Evolutionary conservation across 92 coral and sea anemone genomes (phyloP), one percentile per base, ranked within the genome.

Genomic region (Bergia sp.): DNA sequence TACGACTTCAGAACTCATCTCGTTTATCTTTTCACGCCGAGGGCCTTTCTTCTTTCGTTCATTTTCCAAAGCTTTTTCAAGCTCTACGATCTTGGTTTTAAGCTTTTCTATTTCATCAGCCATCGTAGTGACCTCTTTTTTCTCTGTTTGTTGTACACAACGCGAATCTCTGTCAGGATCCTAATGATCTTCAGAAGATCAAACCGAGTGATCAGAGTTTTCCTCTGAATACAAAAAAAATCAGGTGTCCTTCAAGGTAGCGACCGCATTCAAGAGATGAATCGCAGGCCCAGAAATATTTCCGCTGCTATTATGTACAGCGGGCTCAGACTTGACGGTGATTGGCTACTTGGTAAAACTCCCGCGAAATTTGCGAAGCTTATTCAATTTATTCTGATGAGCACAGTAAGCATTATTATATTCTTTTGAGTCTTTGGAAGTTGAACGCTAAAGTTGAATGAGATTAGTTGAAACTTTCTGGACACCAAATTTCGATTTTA

Each of bases 1-100:
- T 8, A 96, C 98, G 3, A 96, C 99, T 81, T 96, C 99, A 13
- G 97, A 90, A 36, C 96, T 95, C 99, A 96, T 96, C 64, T 88
- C 76, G 0, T 87, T 89, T 67, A 96, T 93, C 86, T 93, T 96
- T 57, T 91, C 94, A 36, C 99, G 88, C 65, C 86, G 66, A 43
- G 98, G 96, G 9, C 98, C 98, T 73, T 84, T 73, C 67, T 90
- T 91, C 87, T 90, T 93, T 61, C 92, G 92, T 77, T 95, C 98
- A 49, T n/a, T 80, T 55, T 96, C 99, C 71, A 96, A 86, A 64
- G 96, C 88, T 57, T 86, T 91, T 87, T 96, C 98, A n/a, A 96
- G 91, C 73, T 96, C 99, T 29, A 81, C 89, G 82, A 96, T 92
- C 93, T 92, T 92, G 37, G 87, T 91, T 65, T 96, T 94, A 45